Evolutionary conservation across 2,797 vertebrate species (phyloP), one percentile per base, ranked within the genome.

Genomic region (Lacerta viridis): DNA sequence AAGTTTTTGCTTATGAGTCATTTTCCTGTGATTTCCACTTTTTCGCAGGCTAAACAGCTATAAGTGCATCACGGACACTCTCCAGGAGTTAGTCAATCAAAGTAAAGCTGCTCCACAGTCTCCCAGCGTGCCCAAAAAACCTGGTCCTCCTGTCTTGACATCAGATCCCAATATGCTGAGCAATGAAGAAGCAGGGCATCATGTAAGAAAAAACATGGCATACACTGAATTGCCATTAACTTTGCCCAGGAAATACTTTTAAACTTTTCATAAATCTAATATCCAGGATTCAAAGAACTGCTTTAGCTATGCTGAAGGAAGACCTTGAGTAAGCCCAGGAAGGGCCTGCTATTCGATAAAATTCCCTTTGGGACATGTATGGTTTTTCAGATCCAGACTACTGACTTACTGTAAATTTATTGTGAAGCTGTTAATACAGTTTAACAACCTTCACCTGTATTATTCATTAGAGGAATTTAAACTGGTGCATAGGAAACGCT

Each of bases 91-190:
- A 93, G 98, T 99, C 88, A 99, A 99, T 96, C 99, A 99, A 93
- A 99, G 99, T 95, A 99, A 99, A 97, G 99, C 99, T 5, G 99
- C 98, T 33, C 99, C 99, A 81, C 99, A 99, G 95, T 99, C 99
- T 84, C 99, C 99, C 79, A 99, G 99, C 43, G 99, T 99, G 85
- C 99, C 99, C 1, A 99, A 99, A 94, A 99, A 99, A 85, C 99
- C 99, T 0, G 99, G 99, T 15, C 99, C 99, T 79, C 99, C 99
- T 0, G 97, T 99, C 78, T 95, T 99, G 95, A 99, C 99, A 61
- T 99, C 99, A 29, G 99, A 99, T 93, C 99, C 99, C 36, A 99
- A 99, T 94, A 99, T 99, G 99, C 97, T 99, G 85, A 99, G 99
- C 92, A 99, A 99, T 18, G 99, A 99, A 96, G 99, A 99, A 94